These are phyloP conservation scores for Rhingia rostrata DNA, from an alignment of 2,888 invertebrate species.

Conservation along the genomic window DNA sequence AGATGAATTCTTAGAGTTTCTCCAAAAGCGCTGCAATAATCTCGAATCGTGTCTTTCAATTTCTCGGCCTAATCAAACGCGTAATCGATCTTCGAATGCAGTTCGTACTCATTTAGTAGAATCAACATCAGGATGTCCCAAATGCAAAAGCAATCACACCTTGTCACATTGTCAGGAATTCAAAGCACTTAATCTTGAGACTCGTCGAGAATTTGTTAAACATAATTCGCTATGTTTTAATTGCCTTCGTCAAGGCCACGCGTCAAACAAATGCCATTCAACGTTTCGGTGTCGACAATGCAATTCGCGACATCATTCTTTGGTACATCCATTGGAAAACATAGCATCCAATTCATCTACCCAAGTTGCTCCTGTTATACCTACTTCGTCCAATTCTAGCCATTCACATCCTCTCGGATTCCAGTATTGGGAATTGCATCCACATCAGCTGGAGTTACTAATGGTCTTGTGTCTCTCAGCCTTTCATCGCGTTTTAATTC, in stretches of 20 bases:
- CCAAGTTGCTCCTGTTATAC: background rate
- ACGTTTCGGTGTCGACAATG: conserved; percentile 7
- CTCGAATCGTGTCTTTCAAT: conserved; percentile 23
- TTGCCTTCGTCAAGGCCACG: conserved; percentile 19
- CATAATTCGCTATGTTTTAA: conserved; percentile 18
- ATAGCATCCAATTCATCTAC: background rate
- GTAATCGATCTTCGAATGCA: background rate
- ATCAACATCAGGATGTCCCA: conserved; percentile 9
- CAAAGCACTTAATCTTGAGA: conserved; percentile 8
- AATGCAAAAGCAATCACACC: conserved; percentile 31
- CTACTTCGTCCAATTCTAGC: background rate
- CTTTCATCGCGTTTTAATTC: background rate
- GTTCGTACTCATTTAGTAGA: conserved; percentile 44
- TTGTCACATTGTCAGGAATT: conserved; percentile 27
- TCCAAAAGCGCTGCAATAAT: conserved; percentile 37
- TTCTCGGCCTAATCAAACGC: background rate
- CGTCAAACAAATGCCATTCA: conserved; percentile 10
- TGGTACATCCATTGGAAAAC: conserved; percentile 2
- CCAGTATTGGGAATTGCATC: background rate
- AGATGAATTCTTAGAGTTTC: conserved; percentile 40
- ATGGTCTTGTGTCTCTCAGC: conserved; percentile 8
- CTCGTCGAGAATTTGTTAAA: conserved; percentile 25
- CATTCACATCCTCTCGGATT: background rate
- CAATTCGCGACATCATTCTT: conserved; percentile 15
- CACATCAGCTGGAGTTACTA: conserved; percentile 17